Evolutionary conservation across 2,888 invertebrate species (phyloP), one percentile per base, ranked within the genome.

Genomic region (Macroteleia sp.): DNA sequence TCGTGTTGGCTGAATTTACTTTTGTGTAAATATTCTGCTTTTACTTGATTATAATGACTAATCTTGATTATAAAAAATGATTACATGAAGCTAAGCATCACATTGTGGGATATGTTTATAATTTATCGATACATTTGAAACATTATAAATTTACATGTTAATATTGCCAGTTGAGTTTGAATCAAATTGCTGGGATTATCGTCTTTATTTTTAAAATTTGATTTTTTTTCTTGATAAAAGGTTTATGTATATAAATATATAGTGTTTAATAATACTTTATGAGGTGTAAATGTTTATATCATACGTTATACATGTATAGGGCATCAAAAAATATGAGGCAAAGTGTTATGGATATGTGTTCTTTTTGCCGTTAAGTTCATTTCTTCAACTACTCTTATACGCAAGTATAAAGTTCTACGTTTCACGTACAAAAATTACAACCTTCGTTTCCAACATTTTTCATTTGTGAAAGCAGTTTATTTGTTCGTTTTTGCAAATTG

Each of bases 321-420:
- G 76, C 66, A 76, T 81, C 69, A 75, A 79, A 77, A 77, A 79
- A 79, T 79, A 79, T 54, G 62, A 71, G 77, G 77, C 70, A 80
- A 80, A 74, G 46, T 78, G 41, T 75, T 62, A 50, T 76, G 76
- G 78, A 81, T 81, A 81, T 81, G 80, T 81, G 48, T n/a, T 78
- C 48, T 69, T 77, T 77, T 77, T 76, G 70, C 73, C 76, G 12
- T 52, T 46, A 54, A 56, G 32, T 75, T 75, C 61, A 42, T 75
- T 67, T 75, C 69, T 70, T 66, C 42, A 50, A 67, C 73, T 78
- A 76, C 59, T 59, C 25, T 66, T 62, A 76, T 64, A 62, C 44
- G 46, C 56, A 42, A 69, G 67, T 76, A 76, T 42, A 76, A 76
- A 76, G 30, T 70, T 64, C 64, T 76, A 70, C 69, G 19, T 61